These are phyloP conservation scores for Chaunax sp. DNA, from an alignment of 2,797 vertebrate genomes.

Conservation along the genomic window DNA sequence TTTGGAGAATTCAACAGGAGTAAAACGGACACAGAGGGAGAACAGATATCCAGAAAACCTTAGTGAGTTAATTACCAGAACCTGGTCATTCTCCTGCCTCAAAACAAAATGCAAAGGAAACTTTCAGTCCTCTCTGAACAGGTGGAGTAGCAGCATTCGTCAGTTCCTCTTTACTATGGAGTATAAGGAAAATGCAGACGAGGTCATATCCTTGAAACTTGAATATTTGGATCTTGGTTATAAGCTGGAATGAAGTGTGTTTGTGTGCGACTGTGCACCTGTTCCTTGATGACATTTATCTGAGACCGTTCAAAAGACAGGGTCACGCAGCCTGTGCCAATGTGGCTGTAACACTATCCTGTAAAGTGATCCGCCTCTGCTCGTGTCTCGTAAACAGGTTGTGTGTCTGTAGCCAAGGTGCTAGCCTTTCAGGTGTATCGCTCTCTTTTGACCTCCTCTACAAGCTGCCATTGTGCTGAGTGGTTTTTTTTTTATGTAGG, in stretches of 20 bases:
- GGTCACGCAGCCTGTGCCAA: not conserved
- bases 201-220: not conserved
- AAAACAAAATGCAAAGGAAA: too few species aligned
- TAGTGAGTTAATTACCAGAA: not conserved
- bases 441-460: not conserved
- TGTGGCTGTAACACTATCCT: slow-evolving; percentile 70
- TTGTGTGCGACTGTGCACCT: not conserved
- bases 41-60: not conserved
- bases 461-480: not conserved
- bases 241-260: not conserved
- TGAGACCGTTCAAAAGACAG: slow-evolving; percentile 33
- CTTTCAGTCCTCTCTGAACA: too few species aligned
- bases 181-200: not conserved
- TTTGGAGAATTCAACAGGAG: not conserved
- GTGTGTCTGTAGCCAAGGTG: slow-evolving; percentile 26
- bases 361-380: slow-evolving; percentile 69
- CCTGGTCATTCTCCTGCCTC: too few species aligned
- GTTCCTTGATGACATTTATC: too few species aligned
- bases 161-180: not conserved
- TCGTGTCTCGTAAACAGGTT: slow-evolving; percentile 54
- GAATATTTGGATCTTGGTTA: not conserved
- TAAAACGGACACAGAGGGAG: not conserved
- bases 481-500: not conserved
- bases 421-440: slow-evolving; percentile 17
- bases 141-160: too few species aligned